Evolutionary conservation across 2,888 invertebrate species (phyloP), one percentile per base, ranked within the genome.

Genomic region (Actias luna): DNA sequence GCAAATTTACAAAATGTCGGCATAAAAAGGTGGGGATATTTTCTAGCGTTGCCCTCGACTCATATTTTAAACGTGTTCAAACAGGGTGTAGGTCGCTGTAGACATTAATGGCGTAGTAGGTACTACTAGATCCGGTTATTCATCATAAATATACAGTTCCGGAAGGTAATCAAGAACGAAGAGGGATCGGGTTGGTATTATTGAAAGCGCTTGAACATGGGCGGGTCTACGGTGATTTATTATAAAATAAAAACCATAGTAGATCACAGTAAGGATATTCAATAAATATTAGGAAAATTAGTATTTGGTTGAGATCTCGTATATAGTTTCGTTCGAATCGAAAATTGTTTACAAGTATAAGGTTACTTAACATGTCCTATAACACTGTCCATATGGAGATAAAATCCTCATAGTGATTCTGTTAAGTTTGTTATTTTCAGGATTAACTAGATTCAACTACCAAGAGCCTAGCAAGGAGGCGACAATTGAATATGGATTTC

Each of bases 111-210:
- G 65, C 63, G 64, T 64, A 65, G 66, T 64, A 33, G 33, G 33
- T 42, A 65, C 69, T 69, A 67, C 65, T 64, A 65, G 63, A 72
- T 84, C 84, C 83, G 86, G 87, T 75, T 79, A 86, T 88, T 84
- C 85, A 87, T 88, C 87, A 87, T 83, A 71, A 72, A 70, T 72
- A 74, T 74, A 71, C 71, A 71, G 82, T 85, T 86, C 85, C 84
- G 83, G 86, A 77, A 76, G 72, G 78, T 82, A 85, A 85, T 83
- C 84, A 78, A 71, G 52, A 50, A 27, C 59, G 52, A 29, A 31
- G 84, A 79, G 73, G 52, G 55, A 35, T 39, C 18, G 50, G 14
- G 59, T 58, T 16, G n/a, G 25, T 42, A 31, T n/a, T 42, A 62
- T 59, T 58, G 22, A 36, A 33, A 29, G 4, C 57, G 29, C 18